A percentile compares a stretch with the other conserved stretches of the same genome.
phyloP scores from a whole-genome alignment of 2,113 vertebrate genomes.

The Emydocephalus ijimae region DNA sequence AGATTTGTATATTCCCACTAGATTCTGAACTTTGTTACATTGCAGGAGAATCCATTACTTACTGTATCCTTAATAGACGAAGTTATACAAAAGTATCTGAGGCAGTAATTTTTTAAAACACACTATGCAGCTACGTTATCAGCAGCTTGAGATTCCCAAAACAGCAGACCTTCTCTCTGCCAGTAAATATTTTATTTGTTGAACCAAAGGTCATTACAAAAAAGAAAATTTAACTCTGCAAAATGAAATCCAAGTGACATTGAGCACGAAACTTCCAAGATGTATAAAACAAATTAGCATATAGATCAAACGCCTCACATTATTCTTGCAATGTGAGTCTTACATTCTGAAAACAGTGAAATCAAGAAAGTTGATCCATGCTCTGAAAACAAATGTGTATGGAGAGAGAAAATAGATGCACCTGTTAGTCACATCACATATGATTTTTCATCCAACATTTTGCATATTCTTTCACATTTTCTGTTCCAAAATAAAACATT shows the following conservation, averaged over 20 bases:
- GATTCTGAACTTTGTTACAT: background rate
- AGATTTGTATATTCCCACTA: background rate
- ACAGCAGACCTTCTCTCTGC: background rate
- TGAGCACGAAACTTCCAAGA: background rate
- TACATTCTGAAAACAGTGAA: background rate
- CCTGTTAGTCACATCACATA: background rate
- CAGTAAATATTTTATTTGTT: background rate
- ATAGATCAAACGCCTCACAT: background rate
- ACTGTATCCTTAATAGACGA: background rate
- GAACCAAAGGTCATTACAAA: background rate
- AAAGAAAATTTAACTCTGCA: background rate
- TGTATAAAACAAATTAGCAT: background rate
- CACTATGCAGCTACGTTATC: background rate
- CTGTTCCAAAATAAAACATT: background rate
- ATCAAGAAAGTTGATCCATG: background rate
- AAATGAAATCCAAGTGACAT: slow-evolving; percentile 1
- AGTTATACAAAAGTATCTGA: background rate
- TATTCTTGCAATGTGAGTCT: background rate
- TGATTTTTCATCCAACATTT: background rate
- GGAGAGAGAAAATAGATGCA: background rate
- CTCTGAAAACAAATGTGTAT: background rate
- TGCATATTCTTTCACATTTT: background rate
- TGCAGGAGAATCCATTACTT: background rate
- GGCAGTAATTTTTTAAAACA: background rate
- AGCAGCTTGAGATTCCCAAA: background rate